Evolutionary conservation across 2,113 vertebrate species (phyloP).

Genomic region (Gallinago media): DNA sequence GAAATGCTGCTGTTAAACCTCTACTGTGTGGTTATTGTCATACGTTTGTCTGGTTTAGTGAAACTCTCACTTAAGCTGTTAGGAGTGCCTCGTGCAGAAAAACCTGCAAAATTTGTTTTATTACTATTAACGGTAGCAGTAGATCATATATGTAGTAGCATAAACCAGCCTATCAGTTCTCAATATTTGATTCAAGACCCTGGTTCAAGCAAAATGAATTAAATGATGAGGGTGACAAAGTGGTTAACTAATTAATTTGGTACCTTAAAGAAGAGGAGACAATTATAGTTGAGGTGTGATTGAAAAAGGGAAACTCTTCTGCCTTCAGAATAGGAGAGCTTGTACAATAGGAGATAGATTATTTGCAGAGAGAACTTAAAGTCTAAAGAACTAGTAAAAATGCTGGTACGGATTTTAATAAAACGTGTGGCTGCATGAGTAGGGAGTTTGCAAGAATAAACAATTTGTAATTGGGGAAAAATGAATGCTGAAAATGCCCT

Average conservation of each 20-base stretch:
- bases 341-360: background rate
- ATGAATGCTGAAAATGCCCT: background rate
- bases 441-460: background rate
- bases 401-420: background rate
- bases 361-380: background rate
- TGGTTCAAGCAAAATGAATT: background rate
- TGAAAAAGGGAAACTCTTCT: background rate
- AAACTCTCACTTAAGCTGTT: background rate
- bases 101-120: background rate
- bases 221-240: background rate
- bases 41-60: background rate
- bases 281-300: background rate
- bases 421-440: background rate
- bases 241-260: background rate
- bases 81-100: background rate
- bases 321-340: background rate
- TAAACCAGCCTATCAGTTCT: background rate
- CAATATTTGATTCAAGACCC: background rate
- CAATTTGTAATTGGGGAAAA: background rate
- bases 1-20: background rate
- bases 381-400: background rate
- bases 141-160: background rate
- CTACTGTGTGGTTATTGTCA: background rate
- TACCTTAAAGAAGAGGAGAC: background rate
- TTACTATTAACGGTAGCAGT: background rate